These are phyloP conservation scores for Acanthornis magna DNA, from an alignment of 2,797 vertebrate genomes.

Conservation along the genomic window DNA sequence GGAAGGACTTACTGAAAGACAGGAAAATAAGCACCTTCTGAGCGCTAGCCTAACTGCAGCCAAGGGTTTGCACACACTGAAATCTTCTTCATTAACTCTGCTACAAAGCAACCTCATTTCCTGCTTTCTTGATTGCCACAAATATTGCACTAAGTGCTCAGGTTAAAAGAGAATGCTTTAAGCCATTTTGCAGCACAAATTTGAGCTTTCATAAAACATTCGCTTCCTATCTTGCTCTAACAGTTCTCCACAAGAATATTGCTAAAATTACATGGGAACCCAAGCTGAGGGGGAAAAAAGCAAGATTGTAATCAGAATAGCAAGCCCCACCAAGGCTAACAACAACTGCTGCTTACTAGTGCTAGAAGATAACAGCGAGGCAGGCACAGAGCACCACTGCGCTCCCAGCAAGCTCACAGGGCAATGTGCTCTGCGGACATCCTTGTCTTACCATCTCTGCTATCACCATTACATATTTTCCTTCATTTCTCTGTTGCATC, in stretches of 20 bases:
- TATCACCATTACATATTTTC: background rate
- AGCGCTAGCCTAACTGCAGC: background rate
- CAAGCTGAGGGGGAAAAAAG: background rate
- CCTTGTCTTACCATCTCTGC: background rate
- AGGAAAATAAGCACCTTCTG: conserved; percentile 21
- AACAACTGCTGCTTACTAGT: background rate
- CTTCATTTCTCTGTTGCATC: background rate
- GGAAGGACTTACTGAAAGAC: background rate
- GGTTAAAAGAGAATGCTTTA: conserved; percentile 32
- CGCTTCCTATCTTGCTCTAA: background rate
- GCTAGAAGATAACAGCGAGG: background rate
- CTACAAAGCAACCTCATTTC: conserved; percentile 15
- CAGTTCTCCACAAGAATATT: conserved; percentile 25
- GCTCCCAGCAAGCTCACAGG: background rate
- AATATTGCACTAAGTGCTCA: background rate
- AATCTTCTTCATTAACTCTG: conserved; percentile 37
- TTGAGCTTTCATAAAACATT: conserved; percentile 15
- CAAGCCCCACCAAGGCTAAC: background rate
- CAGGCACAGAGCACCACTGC: background rate
- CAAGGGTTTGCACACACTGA: background rate
- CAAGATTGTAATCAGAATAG: conserved; percentile 40
- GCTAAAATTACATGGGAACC: conserved; percentile 33
- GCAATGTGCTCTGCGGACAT: background rate
- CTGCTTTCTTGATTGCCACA: conserved; percentile 18
- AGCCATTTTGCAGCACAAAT: conserved; percentile 2